Conservation (phyloP, 92 coral and sea anemone genomes). For the Pocillopora meandrina region DNA sequence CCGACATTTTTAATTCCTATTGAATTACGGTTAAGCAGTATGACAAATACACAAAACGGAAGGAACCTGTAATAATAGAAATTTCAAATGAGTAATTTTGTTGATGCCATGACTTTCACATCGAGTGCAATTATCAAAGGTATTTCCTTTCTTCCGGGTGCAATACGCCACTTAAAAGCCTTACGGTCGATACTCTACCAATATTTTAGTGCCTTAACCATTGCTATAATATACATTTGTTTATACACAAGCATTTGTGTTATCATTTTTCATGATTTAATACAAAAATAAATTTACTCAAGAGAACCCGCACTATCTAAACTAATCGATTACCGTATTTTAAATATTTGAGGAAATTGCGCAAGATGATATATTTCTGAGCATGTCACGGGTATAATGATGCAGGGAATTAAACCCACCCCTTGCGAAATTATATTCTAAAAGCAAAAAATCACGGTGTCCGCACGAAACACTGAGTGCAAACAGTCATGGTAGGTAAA, state of each 20-base stretch:
- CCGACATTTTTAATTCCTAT: neutral
- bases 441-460: no score
- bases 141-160: constrained; percentile 1
- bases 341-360: no score
- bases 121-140: neutral
- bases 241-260: neutral
- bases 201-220: neutral
- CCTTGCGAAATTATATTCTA: no score
- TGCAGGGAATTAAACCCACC: no score
- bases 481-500: no score
- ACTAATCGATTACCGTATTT: no score
- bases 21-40: neutral
- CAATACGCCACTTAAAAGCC: neutral
- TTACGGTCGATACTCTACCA: neutral
- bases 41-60: constrained; percentile 11
- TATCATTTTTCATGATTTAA: neutral
- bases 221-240: neutral
- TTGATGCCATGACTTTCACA: neutral
- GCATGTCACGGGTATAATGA: no score
- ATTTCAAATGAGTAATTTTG: neutral
- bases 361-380: no score
- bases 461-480: no score
- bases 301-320: neutral
- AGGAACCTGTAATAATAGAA: neutral
- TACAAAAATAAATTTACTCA: neutral